A percentile compares a stretch with the other conserved stretches of the same genome.
These are phyloP conservation scores for Prunella himalayana DNA, from an alignment of 2,113 vertebrate genomes.

Conservation along the genomic window DNA sequence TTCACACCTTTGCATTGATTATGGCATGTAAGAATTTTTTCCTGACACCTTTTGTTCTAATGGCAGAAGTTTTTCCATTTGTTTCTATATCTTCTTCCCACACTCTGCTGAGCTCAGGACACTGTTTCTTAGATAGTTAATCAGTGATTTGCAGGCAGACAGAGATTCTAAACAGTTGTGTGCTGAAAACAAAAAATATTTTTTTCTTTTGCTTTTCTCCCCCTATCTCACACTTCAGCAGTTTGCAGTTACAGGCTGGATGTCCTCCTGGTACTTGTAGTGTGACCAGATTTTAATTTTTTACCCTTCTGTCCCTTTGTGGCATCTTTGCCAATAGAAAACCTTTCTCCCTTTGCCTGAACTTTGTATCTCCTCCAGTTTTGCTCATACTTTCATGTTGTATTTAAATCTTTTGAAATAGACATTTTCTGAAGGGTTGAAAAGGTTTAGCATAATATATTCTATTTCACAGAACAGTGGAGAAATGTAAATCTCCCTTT, in stretches of 20 bases:
- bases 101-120: not conserved
- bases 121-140: not conserved
- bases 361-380: not conserved
- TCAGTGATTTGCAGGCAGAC: not conserved
- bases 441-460: not conserved
- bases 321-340: not conserved
- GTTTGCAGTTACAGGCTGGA: not conserved
- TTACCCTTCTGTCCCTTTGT: not conserved
- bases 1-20: not conserved
- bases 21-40: not conserved
- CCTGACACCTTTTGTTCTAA: not conserved
- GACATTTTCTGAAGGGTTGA: not conserved
- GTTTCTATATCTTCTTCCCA: not conserved
- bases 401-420: not conserved
- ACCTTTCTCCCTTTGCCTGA: not conserved
- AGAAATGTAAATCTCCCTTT: not conserved
- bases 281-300: not conserved
- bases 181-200: fast-evolving
- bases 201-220: not conserved
- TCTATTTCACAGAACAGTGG: not conserved
- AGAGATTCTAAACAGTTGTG: not conserved
- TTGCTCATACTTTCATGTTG: not conserved
- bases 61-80: not conserved
- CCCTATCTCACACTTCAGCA: not conserved
- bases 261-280: not conserved